A percentile compares a stretch with the other conserved stretches of the same genome.
Evolutionary conservation across 2,113 vertebrate species (phyloP).

Genomic region (Corythaeola cristata): DNA sequence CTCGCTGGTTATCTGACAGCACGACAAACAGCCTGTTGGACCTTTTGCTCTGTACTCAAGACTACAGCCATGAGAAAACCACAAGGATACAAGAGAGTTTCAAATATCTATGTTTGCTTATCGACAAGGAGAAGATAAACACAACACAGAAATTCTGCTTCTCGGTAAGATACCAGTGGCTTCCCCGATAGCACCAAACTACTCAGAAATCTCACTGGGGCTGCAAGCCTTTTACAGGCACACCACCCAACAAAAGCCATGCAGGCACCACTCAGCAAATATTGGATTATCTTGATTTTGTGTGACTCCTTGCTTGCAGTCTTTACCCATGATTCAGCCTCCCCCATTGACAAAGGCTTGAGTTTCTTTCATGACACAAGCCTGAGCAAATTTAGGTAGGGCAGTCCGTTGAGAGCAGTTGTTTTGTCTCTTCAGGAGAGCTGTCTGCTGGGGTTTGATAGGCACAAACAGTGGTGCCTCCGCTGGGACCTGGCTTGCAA

Average conservation of each 20-base stretch:
- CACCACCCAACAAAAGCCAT: background rate
- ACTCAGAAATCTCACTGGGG: background rate
- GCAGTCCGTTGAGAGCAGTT: background rate
- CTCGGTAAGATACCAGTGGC: background rate
- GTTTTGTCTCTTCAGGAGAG: background rate
- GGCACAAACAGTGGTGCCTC: background rate
- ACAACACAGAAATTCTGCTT: background rate
- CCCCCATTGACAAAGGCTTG: background rate
- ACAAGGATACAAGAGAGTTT: background rate
- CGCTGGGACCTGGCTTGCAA: background rate
- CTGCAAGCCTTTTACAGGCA: background rate
- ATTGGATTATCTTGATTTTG: background rate
- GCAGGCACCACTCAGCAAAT: background rate
- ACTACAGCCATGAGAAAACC: background rate
- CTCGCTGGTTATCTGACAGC: background rate
- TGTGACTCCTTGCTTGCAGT: background rate
- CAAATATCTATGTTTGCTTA: background rate
- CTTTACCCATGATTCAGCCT: background rate
- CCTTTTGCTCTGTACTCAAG: background rate
- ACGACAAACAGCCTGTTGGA: background rate
- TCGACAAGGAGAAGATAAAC: conserved; percentile 16
- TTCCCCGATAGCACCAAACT: background rate
- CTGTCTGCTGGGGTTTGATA: background rate
- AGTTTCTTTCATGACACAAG: background rate
- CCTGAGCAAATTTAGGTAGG: background rate